A percentile compares a stretch with the other conserved stretches of the same genome.
Conservation (phyloP, 2,113 vertebrate genomes). For the Dendropsophus ebraccatus region DNA sequence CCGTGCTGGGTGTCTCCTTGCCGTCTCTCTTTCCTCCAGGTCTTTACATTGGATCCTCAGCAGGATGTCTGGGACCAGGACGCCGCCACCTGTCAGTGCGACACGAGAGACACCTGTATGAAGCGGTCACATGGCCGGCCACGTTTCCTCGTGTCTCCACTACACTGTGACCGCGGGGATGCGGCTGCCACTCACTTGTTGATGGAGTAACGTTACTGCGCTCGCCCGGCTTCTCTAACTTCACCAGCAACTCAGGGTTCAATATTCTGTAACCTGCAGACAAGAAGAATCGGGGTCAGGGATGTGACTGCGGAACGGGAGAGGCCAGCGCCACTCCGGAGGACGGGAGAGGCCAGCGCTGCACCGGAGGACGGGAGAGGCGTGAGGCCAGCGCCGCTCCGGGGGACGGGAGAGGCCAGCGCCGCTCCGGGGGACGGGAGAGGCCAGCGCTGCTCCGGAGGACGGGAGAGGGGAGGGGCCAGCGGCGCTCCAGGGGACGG, state of each 20-base stretch:
- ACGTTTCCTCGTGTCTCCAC: neutral
- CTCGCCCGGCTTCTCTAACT: neutral
- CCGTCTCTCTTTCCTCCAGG: no score
- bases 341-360: neutral
- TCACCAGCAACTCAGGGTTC: constrained; percentile 48
- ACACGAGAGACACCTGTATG: neutral
- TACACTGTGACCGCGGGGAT: neutral
- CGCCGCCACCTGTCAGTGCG: neutral
- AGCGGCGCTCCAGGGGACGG: no score
- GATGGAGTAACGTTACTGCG: neutral
- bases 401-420: no score
- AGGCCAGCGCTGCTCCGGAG: neutral
- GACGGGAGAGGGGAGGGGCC: no score
- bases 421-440: neutral
- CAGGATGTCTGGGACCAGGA: constrained; percentile 36
- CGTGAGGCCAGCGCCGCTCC: neutral
- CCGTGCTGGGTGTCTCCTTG: neutral
- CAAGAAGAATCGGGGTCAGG: neutral
- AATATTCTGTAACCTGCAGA: constrained; percentile 45
- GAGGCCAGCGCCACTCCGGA: neutral
- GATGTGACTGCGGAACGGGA: neutral
- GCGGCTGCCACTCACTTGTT: neutral
- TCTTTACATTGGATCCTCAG: neutral
- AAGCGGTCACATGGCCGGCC: neutral
- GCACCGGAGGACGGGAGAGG: neutral